Base-by-base conservation (phyloP, 2,797 vertebrate genomes). In the Spizella passerina region DNA sequence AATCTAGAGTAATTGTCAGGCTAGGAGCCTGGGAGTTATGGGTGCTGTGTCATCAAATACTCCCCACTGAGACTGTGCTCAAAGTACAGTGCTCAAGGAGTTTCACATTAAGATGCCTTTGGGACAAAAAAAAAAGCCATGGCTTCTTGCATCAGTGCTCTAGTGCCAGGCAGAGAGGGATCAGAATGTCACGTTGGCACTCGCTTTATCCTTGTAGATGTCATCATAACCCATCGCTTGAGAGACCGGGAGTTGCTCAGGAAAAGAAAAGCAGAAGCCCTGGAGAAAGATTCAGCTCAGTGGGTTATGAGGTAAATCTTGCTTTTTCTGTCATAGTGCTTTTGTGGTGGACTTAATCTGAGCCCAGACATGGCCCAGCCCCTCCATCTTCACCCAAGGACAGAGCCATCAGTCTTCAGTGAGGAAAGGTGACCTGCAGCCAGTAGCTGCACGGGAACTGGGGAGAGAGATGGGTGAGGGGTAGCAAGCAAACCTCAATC, bases 221-320 rank as follows among this genome's bases (percentile, higher is more conserved):
- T 97, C 88, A 98, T 97, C 92, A 98, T 98, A 90, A 97, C 94
- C 13, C 94, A 36, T 27, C 97, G 98, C 77, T 86, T 99, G 96
- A 98, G 99, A 93, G 99, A 99, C 97, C 98, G 99, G 93, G 98
- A 99, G 50, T 94, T 99, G 76, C 98, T 99, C 86, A 98, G 96
- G 88, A 99, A 99, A 96, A 99, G 98, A 95, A 99, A 97, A 96
- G 98, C 98, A 1, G 99, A 99, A 97, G 98, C 98, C 7, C 97
- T 98, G 53, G 98, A 98, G 86, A 99, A 98, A 97, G 98, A 99
- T 36, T 98, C 97, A 70, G 90, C 97, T 90, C 98, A 99, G 96
- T 99, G 99, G 99, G 95, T 98, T 96, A 96, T 97, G 70, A 98
- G 98, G 99, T 99, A 99, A 98, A 98, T 97, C 88, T n/a, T 86